phyloP scores from a whole-genome alignment of 2,113 vertebrate genomes.

The Butorides virescens region DNA sequence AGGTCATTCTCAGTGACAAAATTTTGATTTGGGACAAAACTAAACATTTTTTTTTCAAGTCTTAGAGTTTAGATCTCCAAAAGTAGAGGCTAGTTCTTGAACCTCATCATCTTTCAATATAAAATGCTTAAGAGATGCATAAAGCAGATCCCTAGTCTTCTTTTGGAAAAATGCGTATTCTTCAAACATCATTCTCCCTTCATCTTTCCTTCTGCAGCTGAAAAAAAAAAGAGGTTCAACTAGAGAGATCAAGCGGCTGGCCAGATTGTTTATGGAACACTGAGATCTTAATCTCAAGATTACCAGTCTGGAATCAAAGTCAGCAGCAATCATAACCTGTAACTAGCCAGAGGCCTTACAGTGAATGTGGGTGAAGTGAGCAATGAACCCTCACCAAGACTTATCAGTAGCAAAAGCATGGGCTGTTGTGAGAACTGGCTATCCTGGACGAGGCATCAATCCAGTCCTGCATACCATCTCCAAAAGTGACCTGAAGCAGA shows the following conservation, averaged over 20 bases:
- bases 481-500: not conserved
- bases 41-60: not conserved
- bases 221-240: not conserved
- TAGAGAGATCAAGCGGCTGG: not conserved
- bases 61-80: not conserved
- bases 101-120: not conserved
- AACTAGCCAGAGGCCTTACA: not conserved
- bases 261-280: not conserved
- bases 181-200: not conserved
- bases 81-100: not conserved
- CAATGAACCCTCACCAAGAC: not conserved
- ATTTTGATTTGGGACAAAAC: not conserved
- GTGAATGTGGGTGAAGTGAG: not conserved
- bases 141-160: not conserved
- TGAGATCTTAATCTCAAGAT: not conserved
- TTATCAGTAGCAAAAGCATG: not conserved
- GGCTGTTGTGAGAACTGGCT: not conserved
- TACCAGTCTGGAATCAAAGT: not conserved
- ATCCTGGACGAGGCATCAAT: not conserved
- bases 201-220: not conserved
- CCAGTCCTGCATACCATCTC: not conserved
- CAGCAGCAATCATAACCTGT: not conserved
- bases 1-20: not conserved
- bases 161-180: not conserved
- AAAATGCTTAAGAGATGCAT: not conserved